These are phyloP conservation scores for Enteromius unitaeniatus DNA, from an alignment of 2,797 vertebrate species.

Conservation along the genomic window DNA sequence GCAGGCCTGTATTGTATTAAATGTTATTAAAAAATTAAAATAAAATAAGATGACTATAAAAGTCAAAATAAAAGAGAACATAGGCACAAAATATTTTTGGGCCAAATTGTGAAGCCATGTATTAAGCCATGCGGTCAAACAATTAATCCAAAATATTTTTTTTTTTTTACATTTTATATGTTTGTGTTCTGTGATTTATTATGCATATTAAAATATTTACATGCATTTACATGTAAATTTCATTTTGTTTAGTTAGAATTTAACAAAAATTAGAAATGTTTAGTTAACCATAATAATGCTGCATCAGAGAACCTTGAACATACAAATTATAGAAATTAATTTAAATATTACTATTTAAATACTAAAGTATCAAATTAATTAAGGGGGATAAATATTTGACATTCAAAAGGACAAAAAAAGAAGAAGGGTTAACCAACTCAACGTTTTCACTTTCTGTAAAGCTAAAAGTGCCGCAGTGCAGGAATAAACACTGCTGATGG, in stretches of 20 bases:
- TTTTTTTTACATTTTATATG: too few species aligned
- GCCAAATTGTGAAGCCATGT: neutral
- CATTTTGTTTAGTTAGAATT: too few species aligned
- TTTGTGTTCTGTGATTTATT: too few species aligned
- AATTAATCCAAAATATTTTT: too few species aligned
- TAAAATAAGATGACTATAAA: too few species aligned
- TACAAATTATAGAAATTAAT: neutral
- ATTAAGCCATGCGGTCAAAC: too few species aligned
- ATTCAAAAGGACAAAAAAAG: neutral
- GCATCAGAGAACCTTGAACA: neutral
- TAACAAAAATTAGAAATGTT: neutral
- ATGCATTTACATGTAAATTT: too few species aligned
- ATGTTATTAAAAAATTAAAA: too few species aligned
- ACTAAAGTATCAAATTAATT: neutral
- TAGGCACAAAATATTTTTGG: neutral
- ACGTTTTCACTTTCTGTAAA: neutral
- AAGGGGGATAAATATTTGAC: neutral
- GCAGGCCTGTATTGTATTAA: too few species aligned
- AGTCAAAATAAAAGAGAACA: too few species aligned
- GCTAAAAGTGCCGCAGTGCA: neutral
- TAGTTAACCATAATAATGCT: neutral
- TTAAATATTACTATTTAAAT: neutral
- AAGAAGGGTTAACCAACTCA: neutral
- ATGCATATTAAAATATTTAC: too few species aligned
- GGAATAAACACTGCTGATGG: conserved; percentile 17